Evolutionary conservation across 2,888 invertebrate species (phyloP), one percentile per base, ranked within the genome.

Genomic region (Ceriagrion tenellum): DNA sequence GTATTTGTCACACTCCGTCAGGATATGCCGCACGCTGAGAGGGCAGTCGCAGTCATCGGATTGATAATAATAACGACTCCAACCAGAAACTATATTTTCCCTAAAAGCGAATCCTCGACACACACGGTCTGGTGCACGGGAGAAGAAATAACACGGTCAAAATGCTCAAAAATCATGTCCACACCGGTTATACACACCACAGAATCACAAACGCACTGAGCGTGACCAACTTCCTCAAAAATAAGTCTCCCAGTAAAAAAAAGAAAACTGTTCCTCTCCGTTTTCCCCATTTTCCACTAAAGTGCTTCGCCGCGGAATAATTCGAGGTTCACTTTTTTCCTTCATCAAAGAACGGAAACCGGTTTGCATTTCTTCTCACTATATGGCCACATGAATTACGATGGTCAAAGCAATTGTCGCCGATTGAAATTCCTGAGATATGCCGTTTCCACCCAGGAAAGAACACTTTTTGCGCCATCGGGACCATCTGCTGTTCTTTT

Each of bases 361-460:
- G 81, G 81, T 81, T 35, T 12, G 13, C 30, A 35, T 35, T 81
- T 35, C 81, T 35, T 35, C 26, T 30, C 81, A 13, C 35, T 59
- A n/a, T 56, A 8, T 74, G 81, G 35, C 81, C 81, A 81, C 30
- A 35, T 81, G 12, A 30, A 35, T 35, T 81, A 35, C 81, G 12
- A 35, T 35, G 81, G 69, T 69, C 69, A 69, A n/a, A 69, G 69
- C n/a, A 69, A 69, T 69, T 69, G 69, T 69, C 69, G 69, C 69
- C 69, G 0, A 69, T 26, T 69, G 26, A 69, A 23, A 69, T 26
- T 69, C 69, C 69, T n/a, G 6, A 69, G 69, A 26, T 0, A 26
- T 59, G 59, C 20, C 13, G 59, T 59, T 59, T 59, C 59, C 59
- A 59, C 20, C 59, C 59, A 16, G 20, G 12, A 12, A 59, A 59